Base-by-base conservation (phyloP, 2,888 invertebrate genomes). In the Archips xylosteana region DNA sequence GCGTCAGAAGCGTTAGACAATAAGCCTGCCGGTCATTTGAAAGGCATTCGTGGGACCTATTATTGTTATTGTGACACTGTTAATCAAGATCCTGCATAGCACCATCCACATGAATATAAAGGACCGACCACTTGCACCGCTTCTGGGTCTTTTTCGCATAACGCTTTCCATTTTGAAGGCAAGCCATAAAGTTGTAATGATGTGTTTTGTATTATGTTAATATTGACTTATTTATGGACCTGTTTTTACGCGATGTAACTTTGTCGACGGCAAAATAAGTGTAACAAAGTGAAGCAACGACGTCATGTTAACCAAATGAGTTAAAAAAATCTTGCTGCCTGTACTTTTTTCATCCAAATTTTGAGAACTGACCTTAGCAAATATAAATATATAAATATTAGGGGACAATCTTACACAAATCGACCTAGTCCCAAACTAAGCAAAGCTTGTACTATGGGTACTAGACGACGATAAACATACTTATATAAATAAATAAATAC, bases 41-140 rank as follows among this genome's bases (percentile, higher is more conserved):
- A 23, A 23, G 23, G 23, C 23, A 23, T 23, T 23, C 23, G 23
- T 23, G 23, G 23, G 23, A 23, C 23, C 23, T 6, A 39, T 39
- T 5, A 39, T 39, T 6, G 5, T 6, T 39, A 6, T 39, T n/a
- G 9, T 61, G 10, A 39, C 2, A 42, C 9, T 3, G 23, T 34
- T 5, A 45, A 34, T 51, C 15, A 8, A 72, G 36, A 78, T 81
- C 74, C 80, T 76, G 84, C 82, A 87, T 87, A 86, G 87, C 81
- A 80, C 83, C 81, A 78, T 87, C 84, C 85, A 85, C 85, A 89
- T 90, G 89, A 90, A 91, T 90, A 88, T 81, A 84, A 86, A 86
- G 80, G 80, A 85, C 83, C 79, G 76, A 83, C 85, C 84, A 89
- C 88, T 87, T 85, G 90, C 82, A 88, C 76, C 85, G 89, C 89